phyloP scores from a whole-genome alignment of 2,797 vertebrate species.

The Tragelaphus eurycerus region DNA sequence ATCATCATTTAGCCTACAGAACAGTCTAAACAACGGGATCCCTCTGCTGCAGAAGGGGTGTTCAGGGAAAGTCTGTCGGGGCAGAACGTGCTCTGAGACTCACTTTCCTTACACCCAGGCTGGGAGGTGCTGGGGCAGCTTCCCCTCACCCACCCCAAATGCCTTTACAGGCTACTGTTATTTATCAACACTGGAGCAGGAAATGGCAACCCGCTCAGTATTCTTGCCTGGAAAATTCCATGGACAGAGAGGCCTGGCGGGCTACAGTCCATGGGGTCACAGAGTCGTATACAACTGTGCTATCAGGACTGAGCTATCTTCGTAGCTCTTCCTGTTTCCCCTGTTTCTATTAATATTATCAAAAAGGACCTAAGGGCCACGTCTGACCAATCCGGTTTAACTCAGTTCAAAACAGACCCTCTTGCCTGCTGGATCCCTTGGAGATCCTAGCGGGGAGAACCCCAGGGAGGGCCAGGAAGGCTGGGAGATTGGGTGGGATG shows the following conservation, averaged over 20 bases:
- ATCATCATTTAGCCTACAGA: neutral
- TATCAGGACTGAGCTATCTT: neutral
- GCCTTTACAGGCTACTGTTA: neutral
- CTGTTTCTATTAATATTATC: neutral
- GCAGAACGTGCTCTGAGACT: neutral
- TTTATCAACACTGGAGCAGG: neutral
- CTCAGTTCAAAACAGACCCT: neutral
- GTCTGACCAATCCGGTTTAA: neutral
- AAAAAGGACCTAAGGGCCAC: neutral
- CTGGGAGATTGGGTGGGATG: neutral
- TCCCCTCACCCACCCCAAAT: too few species aligned
- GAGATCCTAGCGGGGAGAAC: too few species aligned
- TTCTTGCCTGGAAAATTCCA: neutral
- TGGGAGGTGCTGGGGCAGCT: neutral
- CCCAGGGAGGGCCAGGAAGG: too few species aligned
- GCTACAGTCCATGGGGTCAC: neutral
- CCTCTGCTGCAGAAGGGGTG: neutral
- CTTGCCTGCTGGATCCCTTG: neutral
- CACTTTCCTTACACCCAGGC: neutral
- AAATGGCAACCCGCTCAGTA: neutral
- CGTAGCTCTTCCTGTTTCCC: neutral
- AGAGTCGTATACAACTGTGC: neutral
- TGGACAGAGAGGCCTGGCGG: neutral
- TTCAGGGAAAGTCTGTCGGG: neutral
- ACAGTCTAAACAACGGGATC: neutral